These are phyloP conservation scores for Perca flavescens DNA, from an alignment of 2,113 vertebrate species.

Conservation along the genomic window DNA sequence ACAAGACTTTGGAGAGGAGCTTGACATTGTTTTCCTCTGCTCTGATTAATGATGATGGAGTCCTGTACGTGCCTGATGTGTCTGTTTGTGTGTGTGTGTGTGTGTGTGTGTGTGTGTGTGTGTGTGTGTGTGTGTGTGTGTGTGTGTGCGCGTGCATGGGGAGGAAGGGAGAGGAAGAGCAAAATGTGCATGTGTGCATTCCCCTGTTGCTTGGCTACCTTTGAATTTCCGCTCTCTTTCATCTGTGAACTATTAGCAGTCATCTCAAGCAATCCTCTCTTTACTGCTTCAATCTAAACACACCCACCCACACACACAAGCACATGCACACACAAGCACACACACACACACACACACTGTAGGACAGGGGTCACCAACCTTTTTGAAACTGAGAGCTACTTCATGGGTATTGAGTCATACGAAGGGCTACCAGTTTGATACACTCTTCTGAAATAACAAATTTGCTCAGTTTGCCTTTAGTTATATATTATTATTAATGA, in stretches of 20 bases:
- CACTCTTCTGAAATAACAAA: too few relatives aligned
- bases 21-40: conserved; percentile 77
- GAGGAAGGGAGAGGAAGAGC: conserved; percentile 71
- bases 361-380: too few relatives aligned
- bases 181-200: conserved; percentile 73
- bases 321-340: conserved; percentile 14
- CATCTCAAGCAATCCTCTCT: conserved; percentile 73
- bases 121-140: conserved; percentile 42
- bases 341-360: conserved; percentile 20
- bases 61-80: conserved; percentile 44
- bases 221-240: conserved; percentile 76
- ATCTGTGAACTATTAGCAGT: conserved; percentile 81
- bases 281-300: conserved; percentile 52
- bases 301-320: conserved; percentile 10
- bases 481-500: too few relatives aligned
- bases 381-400: too few relatives aligned
- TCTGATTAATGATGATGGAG: conserved; percentile 69
- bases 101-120: conserved; percentile 37
- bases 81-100: conserved; percentile 39
- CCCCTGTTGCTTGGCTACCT: conserved; percentile 80
- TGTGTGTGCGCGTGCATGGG: conserved; percentile 23
- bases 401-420: too few relatives aligned
- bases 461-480: too few relatives aligned
- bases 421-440: too few relatives aligned
- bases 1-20: conserved; percentile 64